Base-by-base conservation (phyloP, 2,888 invertebrate species). In the Epinotia bilunana region DNA sequence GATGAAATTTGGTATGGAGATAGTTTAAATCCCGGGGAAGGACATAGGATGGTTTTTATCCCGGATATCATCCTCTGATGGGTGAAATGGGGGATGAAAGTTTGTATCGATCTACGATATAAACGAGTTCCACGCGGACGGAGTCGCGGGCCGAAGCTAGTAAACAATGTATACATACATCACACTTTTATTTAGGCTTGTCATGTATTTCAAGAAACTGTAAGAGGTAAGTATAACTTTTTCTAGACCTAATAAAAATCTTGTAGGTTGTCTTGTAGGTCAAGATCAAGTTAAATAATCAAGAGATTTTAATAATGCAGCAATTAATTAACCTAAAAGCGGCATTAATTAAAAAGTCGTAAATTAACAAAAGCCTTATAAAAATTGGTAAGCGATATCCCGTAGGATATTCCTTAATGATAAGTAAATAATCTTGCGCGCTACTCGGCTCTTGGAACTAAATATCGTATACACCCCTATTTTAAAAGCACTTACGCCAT, bases 391-490 rank as follows among this genome's bases (percentile, higher is more conserved):
- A 60, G 67, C 71, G 20, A 71, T 63, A 71, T 39, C 53, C 63
- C 33, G 20, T 46, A n/a, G 57, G 43, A 39, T 63, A 67, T 58
- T 63, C 23, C 69, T 68, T 74, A 74, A 74, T 55, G 63, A 74
- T 74, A 74, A 70, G 69, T 57, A 70, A 74, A 74, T 74, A 70
- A 70, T 74, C 69, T 69, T 62, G 55, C 63, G 46, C 46, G 6
- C 46, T 46, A 16, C 43, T 58, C n/a, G 13, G 23, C 23, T n/a
- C n/a, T 23, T 20, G 20, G 7, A 18, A 60, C 46, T 16, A 60
- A 60, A 58, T 0, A 46, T 11, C 58, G 11, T 69, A 60, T 46
- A 12, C 23, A n/a, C 58, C 58, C n/a, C 60, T n/a, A 16, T 28
- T 46, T 46, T 60, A 4, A 1, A 28, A 23, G 16, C 7, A 1